A percentile compares a stretch with the other conserved stretches of the same genome.
These are phyloP conservation scores for Lonchura striata DNA, from an alignment of 2,113 vertebrate genomes.

Conservation along the genomic window DNA sequence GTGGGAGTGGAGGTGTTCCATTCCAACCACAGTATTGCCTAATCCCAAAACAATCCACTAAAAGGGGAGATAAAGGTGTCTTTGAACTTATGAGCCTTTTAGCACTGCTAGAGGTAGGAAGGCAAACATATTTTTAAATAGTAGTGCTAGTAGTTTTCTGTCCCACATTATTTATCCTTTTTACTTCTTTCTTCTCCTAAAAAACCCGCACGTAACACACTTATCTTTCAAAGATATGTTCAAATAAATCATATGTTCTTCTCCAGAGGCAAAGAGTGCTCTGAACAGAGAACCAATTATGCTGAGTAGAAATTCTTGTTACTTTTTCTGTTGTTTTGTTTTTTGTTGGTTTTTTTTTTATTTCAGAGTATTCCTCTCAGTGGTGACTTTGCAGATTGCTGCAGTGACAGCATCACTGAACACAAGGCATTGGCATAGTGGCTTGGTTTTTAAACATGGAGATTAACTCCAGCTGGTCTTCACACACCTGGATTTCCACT, in stretches of 20 bases:
- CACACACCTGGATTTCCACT: neutral
- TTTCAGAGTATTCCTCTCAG: neutral
- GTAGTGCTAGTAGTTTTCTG: neutral
- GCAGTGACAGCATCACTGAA: neutral
- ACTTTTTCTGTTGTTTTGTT: too few relatives aligned
- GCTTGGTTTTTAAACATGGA: neutral
- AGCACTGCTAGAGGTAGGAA: neutral
- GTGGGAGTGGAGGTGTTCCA: neutral
- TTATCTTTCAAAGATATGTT: neutral
- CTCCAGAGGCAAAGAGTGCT: neutral
- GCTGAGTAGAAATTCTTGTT: neutral
- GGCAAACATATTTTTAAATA: neutral
- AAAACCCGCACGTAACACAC: neutral
- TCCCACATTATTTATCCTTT: neutral
- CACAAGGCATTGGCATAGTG: neutral
- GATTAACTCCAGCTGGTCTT: neutral
- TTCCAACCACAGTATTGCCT: neutral
- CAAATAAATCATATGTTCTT: neutral
- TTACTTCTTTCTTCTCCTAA: neutral
- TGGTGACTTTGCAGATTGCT: neutral
- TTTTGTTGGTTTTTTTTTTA: neutral
- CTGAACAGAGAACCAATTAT: neutral
- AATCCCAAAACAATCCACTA: constrained; percentile 8
- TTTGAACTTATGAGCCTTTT: neutral
- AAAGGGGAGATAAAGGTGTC: constrained; percentile 6